A percentile compares a stretch with the other conserved stretches of the same genome.
phyloP scores from a whole-genome alignment of 37 sponge, comb jelly and placozoan species.

The Halichondria panicea region DNA sequence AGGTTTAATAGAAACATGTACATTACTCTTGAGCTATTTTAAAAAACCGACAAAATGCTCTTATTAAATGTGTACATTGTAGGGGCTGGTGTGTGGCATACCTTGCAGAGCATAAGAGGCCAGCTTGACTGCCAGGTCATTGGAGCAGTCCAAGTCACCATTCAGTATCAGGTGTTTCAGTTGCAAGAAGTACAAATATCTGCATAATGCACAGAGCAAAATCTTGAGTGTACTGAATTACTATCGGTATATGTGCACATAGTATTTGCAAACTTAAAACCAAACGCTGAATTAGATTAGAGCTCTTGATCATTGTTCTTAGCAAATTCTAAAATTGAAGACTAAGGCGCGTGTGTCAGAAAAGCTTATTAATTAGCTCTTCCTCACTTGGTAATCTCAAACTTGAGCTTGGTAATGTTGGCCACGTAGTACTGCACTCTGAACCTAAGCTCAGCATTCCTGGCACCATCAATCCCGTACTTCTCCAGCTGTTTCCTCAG shows the following conservation, averaged over 20 bases:
- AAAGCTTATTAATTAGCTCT: not conserved
- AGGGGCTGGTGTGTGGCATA: no score
- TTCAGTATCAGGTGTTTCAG: conserved; percentile 63
- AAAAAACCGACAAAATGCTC: no score
- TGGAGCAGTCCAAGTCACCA: conserved; percentile 52
- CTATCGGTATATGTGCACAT: not conserved
- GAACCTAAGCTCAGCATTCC: conserved; percentile 58
- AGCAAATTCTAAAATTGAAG: not conserved
- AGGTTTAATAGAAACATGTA: no score
- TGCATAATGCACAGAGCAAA: conserved; percentile 1
- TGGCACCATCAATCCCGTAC: conserved; percentile 40
- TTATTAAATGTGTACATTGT: no score
- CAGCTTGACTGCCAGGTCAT: conserved; percentile 71
- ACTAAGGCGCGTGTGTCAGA: not conserved
- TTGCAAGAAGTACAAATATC: conserved; percentile 78
- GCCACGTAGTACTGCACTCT: conserved; percentile 72
- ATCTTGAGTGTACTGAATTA: not conserved
- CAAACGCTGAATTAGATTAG: no score
- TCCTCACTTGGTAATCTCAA: conserved; percentile 68
- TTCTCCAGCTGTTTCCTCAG: conserved; percentile 73
- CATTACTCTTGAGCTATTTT: no score
- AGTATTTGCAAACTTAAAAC: not conserved
- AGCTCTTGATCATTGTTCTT: no score
- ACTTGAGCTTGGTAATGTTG: conserved; percentile 53
- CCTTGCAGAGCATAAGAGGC: conserved; percentile 89